These are phyloP conservation scores for Merodon equestris DNA, from an alignment of 2,888 invertebrate species.

Conservation along the genomic window DNA sequence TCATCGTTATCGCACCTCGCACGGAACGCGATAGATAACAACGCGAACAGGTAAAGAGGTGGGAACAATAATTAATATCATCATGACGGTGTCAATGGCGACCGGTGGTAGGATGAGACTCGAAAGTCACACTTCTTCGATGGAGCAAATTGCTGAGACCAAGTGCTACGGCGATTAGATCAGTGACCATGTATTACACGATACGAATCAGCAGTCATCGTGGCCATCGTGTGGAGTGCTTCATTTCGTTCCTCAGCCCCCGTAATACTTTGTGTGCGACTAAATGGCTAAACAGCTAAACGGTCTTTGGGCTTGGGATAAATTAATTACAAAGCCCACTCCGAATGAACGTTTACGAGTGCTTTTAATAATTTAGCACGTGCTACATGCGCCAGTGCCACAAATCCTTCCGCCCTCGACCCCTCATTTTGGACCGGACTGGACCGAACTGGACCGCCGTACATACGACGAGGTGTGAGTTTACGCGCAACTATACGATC, in stretches of 20 bases:
- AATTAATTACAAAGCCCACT: conserved; percentile 63
- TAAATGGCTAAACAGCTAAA: conserved; percentile 45
- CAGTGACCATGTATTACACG: conserved; percentile 65
- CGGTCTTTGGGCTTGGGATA: conserved; percentile 25
- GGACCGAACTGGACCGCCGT: conserved; percentile 27
- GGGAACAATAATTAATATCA: conserved; percentile 63
- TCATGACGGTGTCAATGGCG: conserved; percentile 40
- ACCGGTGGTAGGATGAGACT: conserved; percentile 16
- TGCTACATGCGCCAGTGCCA: conserved; percentile 65
- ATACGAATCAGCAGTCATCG: conserved; percentile 66
- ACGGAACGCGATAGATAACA: conserved; percentile 37
- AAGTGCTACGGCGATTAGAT: conserved; percentile 51
- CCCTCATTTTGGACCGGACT: too few species aligned
- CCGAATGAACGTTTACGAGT: conserved; percentile 47
- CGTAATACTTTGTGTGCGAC: conserved; percentile 33
- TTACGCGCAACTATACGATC: conserved; percentile 28
- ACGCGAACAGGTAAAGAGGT: conserved; percentile 50
- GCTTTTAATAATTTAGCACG: conserved; percentile 67
- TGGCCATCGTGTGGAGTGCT: conserved; percentile 33
- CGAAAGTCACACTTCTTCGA: conserved; percentile 5
- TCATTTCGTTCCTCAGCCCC: neutral
- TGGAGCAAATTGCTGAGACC: neutral
- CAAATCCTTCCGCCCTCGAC: too few species aligned
- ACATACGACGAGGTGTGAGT: conserved; percentile 25
- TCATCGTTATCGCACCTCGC: conserved; percentile 24